Base-by-base conservation (phyloP, 2,888 invertebrate species). In the Dicycla oo region DNA sequence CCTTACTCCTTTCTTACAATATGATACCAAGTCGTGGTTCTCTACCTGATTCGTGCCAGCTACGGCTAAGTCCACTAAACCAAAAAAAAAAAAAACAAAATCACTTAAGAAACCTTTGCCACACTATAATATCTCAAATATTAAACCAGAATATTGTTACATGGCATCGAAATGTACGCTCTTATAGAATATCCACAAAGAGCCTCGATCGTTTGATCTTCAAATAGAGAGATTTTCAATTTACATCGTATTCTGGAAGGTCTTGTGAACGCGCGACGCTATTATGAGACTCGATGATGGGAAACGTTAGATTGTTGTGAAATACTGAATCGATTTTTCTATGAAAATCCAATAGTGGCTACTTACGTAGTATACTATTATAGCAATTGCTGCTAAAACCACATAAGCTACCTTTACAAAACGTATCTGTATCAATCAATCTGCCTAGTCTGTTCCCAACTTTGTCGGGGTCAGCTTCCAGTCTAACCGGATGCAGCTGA, bases 221-320 rank as follows among this genome's bases (percentile, higher is more conserved):
- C 89, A 87, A 91, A 93, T 91, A 88, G 90, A 93, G 92, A 92
- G 92, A 93, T 93, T 94, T 95, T 93, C 94, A 94, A 94, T 95
- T 94, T 94, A 88, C 93, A 92, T 94, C 93, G 88, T 90, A 88
- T 92, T 91, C 86, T 80, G 82, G 82, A 69, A 81, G 81, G 83
- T 81, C 79, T 73, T 70, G 78, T 68, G 75, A 70, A 69, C 60
- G 60, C 57, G 70, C 77, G 67, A 83, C 73, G 76, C 80, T 75
- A 82, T 87, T 87, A 81, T 68, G 77, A 63, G 60, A 69, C 53
- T 68, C 78, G 72, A 78, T 81, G 67, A 78, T 49, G 68, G 49
- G 40, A 73, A 65, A 67, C 47, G 74, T 65, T 73, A 70, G 10
- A 49, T 64, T 64, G 45, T 71, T 82, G 62, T 34, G 26, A 57